phyloP scores from a whole-genome alignment of 2,113 vertebrate species.

The Craseonycteris thonglongyai region DNA sequence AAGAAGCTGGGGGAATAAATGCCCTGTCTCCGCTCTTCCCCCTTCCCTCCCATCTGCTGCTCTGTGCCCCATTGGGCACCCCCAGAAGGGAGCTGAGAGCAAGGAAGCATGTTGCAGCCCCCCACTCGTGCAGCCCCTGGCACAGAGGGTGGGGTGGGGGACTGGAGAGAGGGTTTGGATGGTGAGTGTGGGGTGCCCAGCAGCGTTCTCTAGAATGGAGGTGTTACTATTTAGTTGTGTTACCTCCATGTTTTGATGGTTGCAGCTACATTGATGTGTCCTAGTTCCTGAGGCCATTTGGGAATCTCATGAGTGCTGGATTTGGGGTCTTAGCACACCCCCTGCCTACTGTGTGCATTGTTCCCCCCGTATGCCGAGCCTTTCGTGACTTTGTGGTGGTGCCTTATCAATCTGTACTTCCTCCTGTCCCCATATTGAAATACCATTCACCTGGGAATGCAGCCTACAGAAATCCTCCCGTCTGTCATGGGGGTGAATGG shows the following conservation, averaged over 20 bases:
- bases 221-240: rapidly evolving
- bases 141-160: rapidly evolving
- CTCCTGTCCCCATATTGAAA: not conserved
- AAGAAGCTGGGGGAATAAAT: not conserved
- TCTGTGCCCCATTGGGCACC: not conserved
- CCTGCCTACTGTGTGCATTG: rapidly evolving
- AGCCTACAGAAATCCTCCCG: rapidly evolving
- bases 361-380: not conserved
- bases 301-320: not conserved
- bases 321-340: not conserved
- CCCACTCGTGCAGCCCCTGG: not conserved
- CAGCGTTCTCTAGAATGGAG: rapidly evolving
- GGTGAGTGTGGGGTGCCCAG: rapidly evolving
- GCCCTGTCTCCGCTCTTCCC: not conserved
- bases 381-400: rapidly evolving
- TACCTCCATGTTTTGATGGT: rapidly evolving
- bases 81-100: not conserved
- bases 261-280: not conserved
- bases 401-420: rapidly evolving
- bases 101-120: no score
- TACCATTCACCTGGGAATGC: not conserved
- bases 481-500: not conserved
- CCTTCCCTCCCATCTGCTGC: not conserved
- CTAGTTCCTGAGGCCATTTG: not conserved
- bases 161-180: not conserved